Conservation (phyloP, 2,113 vertebrate genomes). For the Actenoides lindsayi region DNA sequence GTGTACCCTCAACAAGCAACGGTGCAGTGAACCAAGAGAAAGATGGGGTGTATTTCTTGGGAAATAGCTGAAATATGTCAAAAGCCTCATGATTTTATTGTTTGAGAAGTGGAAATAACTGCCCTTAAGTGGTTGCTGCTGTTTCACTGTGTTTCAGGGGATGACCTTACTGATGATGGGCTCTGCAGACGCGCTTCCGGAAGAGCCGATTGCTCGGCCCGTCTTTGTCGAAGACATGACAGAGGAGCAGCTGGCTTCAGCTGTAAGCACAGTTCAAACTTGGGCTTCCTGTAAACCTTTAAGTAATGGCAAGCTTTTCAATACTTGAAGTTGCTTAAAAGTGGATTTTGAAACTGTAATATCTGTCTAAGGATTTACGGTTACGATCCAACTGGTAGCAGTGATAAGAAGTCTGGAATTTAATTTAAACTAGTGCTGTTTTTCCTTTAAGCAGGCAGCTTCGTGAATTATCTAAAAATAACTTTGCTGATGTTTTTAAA, state of each 20-base stretch:
- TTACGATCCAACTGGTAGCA: background rate
- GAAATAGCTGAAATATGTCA: background rate
- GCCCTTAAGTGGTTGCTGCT: background rate
- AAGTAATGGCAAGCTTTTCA: background rate
- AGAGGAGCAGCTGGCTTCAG: constrained; percentile 96
- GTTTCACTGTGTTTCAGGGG: constrained; percentile 74
- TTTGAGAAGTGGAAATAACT: background rate
- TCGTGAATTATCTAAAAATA: background rate
- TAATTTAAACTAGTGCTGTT: background rate
- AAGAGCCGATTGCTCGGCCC: constrained; percentile 90
- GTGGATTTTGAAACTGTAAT: background rate
- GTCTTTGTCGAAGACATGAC: constrained; percentile 99
- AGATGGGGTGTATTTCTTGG: background rate
- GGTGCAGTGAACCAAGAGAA: background rate
- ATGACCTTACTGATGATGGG: constrained; percentile 99
- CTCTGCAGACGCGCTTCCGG: constrained; percentile 92
- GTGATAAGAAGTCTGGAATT: background rate
- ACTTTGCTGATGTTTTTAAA: background rate
- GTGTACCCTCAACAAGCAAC: background rate
- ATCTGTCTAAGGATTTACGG: background rate
- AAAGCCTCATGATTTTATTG: background rate
- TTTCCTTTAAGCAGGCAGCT: background rate
- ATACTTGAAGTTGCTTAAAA: background rate
- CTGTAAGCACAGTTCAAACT: constrained; percentile 78
- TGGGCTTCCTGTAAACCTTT: background rate